Base-by-base conservation (phyloP, 1,140 invertebrate species). In the Armadillidium nasatum region DNA sequence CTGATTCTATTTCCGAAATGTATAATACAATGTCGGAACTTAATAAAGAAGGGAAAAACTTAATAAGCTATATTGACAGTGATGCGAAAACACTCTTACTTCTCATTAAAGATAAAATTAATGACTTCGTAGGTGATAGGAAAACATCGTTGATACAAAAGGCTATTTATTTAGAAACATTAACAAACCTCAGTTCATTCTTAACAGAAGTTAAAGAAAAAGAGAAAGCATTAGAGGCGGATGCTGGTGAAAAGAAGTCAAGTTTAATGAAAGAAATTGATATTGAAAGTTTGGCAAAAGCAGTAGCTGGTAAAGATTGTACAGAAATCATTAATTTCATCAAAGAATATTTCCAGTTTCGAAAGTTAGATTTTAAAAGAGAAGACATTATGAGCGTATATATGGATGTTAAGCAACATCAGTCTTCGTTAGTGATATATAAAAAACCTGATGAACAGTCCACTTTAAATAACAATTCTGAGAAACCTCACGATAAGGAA, bases 101-200 rank as follows among this genome's bases (percentile, higher is more conserved):
- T 19, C 11, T 60, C 11, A 60, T 60, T 60, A 60, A 60, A 19
- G 50, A 60, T 60, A 60, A 60, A 19, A 60, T 60, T 60, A 60
- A 60, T 15, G 50, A 7, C 19, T 60, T 60, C 50, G 4, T 60
- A 19, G 2, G 1, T 60, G 19, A 60, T 60, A 60, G 19, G 1
- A 19, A 60, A 60, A 60, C 7, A 15, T 60, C 50, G 3, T 15
- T 60, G 11, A 60, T 60, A 13, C 50, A 60, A 7, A 60, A 60
- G 7, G 50, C 50, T 4, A 60, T 60, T 4, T 60, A 60, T 19
- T 19, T 15, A 60, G 50, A 60, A 60, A 60, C 50, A 13, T 60
- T 60, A 60, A 4, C 50, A 13, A 60, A 60, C 19, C 19, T 60
- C 3, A 60, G 19, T 19, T 60, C 50, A 13, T 60, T 60, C 11